Evolutionary conservation across 2,113 vertebrate species (phyloP), one percentile per base, ranked within the genome.

Genomic region (Cyanistes caeruleus): DNA sequence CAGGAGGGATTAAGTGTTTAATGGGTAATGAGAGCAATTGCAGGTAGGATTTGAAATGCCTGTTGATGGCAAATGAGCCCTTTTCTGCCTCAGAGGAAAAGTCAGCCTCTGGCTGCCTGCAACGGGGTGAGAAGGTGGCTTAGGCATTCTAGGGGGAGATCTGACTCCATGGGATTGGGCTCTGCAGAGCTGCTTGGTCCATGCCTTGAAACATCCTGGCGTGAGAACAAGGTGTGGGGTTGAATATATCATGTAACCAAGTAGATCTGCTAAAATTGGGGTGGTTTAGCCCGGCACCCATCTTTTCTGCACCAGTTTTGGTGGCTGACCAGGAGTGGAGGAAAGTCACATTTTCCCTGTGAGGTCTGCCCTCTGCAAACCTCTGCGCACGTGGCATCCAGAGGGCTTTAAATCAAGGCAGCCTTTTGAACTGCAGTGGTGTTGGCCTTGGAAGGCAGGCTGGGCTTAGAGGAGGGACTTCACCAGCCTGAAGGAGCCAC

Each of bases 21-120:
- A 73, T 86, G 86, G 87, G 48, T 63, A 87, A 80, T 44, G 53
- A 87, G 89, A 52, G 67, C 60, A 30, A 79, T 93, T 65, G 49
- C 89, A 87, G 88, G 78, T 90, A 77, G 90, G 79, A 70, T 91
- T 93, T 89, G 49, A 84, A 92, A 91, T 81, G 73, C 39, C 22
- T 86, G 59, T 70, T 52, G 74, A 59, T 62, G 64, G 72, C 31
- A 65, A 63, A 60, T 86, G 70, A 85, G 72, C 59, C 73, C 67
- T 85, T 67, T 48, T n/a, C 59, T 90, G 82, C 82, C 70, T 90
- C 5, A 3, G 46, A 69, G 80, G 41, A 46, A 28, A 43, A 58
- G 43, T 53, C 82, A 84, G 51, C 46, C 7, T 10, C 86, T 76
- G 68, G 30, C 76, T 84, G 55, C 23, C 69, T 76, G 67, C 60